Evolutionary conservation across 2,888 invertebrate genomes (phyloP).

Genomic region (Agrochola litura): DNA sequence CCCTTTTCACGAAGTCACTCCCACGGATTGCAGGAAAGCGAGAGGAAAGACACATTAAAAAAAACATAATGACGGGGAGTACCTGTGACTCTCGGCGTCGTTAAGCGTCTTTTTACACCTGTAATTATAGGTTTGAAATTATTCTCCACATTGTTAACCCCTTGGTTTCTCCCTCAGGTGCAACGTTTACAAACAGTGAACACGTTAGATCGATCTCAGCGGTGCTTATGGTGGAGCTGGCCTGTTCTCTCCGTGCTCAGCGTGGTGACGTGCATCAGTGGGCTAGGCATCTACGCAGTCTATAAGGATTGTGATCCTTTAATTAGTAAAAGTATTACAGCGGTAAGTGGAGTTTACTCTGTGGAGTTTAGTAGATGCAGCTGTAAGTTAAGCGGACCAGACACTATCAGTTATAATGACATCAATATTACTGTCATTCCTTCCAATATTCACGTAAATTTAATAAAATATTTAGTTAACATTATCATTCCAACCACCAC

Average conservation of each 20-base stretch:
- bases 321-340: conserved; percentile 90
- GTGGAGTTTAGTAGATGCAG: not conserved
- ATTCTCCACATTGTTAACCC: not conserved
- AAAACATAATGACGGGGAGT: not conserved
- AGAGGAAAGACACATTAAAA: no score
- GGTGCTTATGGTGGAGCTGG: conserved; percentile 95
- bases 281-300: conserved; percentile 95
- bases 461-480: no score
- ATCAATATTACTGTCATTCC: no score
- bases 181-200: conserved; percentile 93
- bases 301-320: conserved; percentile 96
- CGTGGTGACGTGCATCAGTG: conserved; percentile 93
- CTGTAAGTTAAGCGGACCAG: no score
- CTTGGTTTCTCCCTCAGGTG: conserved; percentile 79
- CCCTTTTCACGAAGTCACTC: no score
- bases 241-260: conserved; percentile 94
- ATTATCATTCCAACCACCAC: no score
- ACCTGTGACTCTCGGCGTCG: not conserved
- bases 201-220: conserved; percentile 92
- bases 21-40: no score
- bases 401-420: no score
- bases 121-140: not conserved
- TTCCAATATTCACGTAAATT: no score
- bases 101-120: not conserved
- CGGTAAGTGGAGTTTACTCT: conserved; percentile 75